Percentiles rank a stretch among this genome's conserved stretches.
phyloP scores from a whole-genome alignment of 2,797 vertebrate species.

The Cuculus canorus region DNA sequence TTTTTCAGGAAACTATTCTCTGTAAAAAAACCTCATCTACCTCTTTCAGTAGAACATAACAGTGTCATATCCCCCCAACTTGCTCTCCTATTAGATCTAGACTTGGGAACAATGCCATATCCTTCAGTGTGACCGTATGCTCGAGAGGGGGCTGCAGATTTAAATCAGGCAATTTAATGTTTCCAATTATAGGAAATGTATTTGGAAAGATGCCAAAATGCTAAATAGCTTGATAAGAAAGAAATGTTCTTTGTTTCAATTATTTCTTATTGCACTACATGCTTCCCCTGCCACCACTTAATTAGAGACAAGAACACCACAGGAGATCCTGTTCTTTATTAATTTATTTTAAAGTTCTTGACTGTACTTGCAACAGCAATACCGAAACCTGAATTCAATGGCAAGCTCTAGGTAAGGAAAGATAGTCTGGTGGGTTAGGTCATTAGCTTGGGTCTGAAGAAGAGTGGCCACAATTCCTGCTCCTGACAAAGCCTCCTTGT shows the following conservation, averaged over 20 bases:
- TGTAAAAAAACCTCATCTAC: not conserved
- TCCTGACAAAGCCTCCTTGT: not conserved
- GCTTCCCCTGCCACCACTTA: slow-evolving; percentile 41
- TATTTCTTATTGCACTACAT: slow-evolving; percentile 46
- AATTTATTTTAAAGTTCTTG: slow-evolving; percentile 49
- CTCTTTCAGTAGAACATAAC: not conserved
- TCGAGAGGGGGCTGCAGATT: not conserved
- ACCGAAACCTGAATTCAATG: not conserved
- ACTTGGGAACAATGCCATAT: not conserved
- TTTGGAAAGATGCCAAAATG: slow-evolving; percentile 57
- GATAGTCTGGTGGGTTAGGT: not conserved
- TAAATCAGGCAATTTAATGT: not conserved
- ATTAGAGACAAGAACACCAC: slow-evolving; percentile 24
- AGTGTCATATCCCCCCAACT: not conserved
- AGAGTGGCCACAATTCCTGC: accelerated
- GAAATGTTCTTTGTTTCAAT: slow-evolving; percentile 57
- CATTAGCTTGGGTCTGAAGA: not conserved
- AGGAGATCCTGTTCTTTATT: slow-evolving; percentile 52
- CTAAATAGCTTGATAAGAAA: slow-evolving; percentile 53
- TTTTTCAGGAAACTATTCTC: not conserved
- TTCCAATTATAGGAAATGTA: slow-evolving; percentile 28
- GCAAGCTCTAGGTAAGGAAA: not conserved
- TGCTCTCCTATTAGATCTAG: not conserved
- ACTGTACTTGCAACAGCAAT: not conserved
- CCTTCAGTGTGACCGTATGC: not conserved